These are phyloP conservation scores for Cosmorhoe ocellata DNA, from an alignment of 2,888 invertebrate genomes.

Conservation along the genomic window DNA sequence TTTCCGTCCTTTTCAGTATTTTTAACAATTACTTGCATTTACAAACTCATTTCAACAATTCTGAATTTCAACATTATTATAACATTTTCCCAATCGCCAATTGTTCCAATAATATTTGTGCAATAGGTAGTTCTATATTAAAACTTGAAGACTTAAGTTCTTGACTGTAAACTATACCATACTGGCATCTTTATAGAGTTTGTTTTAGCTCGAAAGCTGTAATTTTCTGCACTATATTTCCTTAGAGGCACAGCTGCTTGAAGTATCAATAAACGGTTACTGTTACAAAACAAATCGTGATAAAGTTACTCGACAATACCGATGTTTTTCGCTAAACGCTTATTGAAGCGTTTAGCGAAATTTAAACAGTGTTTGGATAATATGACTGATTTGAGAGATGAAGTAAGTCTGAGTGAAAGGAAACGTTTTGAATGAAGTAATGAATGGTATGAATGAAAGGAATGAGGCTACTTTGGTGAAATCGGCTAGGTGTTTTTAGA, in stretches of 20 bases:
- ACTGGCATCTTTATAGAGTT: not conserved
- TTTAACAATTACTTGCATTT: no score
- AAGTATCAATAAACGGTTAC: slow-evolving; percentile 15
- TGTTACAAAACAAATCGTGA: slow-evolving; percentile 26
- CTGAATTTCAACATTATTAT: no score
- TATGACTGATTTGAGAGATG: no score
- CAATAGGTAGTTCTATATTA: not conserved
- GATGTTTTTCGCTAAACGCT: no score
- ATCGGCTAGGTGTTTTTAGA: no score
- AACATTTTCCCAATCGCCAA: no score
- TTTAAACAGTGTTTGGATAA: not conserved
- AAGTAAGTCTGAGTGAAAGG: no score
- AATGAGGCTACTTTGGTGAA: no score
- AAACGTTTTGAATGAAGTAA: no score
- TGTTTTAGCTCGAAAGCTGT: not conserved
- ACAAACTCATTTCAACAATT: no score
- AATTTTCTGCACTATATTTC: not conserved
- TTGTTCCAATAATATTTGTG: not conserved
- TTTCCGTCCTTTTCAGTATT: no score
- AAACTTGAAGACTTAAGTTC: not conserved
- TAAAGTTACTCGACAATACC: slow-evolving; percentile 9
- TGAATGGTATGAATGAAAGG: no score
- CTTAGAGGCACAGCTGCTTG: slow-evolving; percentile 8
- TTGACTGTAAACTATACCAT: not conserved
- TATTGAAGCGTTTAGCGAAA: slow-evolving; percentile 6